Base-by-base conservation (phyloP, 2,113 vertebrate species). In the Sialia sialis region DNA sequence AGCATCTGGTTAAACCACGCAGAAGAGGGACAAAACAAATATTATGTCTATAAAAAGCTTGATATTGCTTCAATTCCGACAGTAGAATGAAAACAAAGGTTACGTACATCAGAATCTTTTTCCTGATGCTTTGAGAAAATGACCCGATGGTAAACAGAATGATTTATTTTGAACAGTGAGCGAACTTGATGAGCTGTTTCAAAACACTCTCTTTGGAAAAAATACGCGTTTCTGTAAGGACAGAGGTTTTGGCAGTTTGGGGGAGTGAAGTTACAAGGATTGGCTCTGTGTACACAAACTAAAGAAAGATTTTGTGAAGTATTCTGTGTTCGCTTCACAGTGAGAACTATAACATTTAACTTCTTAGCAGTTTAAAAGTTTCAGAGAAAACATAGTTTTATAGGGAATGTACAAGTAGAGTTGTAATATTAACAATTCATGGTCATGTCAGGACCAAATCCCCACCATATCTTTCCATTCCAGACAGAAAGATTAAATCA, bases 101-200 rank as follows among this genome's bases (percentile, higher is more conserved):
- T 88, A 48, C 0, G 0, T 59, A 77, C 52, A 92, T 84, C 76
- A 88, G 92, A 95, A 88, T 87, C 27, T 78, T 94, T 92, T 95
- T 80, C 72, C 51, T 89, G 51, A 80, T 92, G 86, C 94, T 95
- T 95, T 94, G 86, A 88, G 94, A 94, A 93, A 83, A 86, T 84
- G 90, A 86, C 68, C 59, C 7, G 1, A 32, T 86, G 85, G 94
- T 93, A 94, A 94, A 92, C 86, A 84, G 64, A n/a, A 83, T 59
- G 26, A 94, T 93, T 80, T 96, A 36, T 95, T 95, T 67, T 96
- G 92, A 92, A 83, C 68, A 90, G 63, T 84, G 72, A 90, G 49
- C 80, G 76, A 92, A 86, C 92, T 93, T 74, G 46, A 93, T 80
- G 85, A 93, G 72, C 68, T 16, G 1, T 94, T 96, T 94, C 90